Evolutionary conservation across 1,140 invertebrate species (phyloP), one percentile per base, ranked within the genome.

Genomic region (Bombus difficillimus): DNA sequence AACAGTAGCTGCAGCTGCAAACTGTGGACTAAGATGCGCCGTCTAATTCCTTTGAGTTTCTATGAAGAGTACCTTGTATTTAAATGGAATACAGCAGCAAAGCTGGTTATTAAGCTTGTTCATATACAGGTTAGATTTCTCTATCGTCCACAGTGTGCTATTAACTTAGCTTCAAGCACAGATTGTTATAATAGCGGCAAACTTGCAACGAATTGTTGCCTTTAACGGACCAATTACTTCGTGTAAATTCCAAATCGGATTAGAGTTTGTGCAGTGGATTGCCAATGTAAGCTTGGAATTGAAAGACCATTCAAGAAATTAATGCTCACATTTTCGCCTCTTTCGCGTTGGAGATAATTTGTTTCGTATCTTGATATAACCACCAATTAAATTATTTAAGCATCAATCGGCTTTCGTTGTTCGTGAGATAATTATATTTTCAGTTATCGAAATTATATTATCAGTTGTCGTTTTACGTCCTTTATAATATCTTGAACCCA

Each of bases 61-160:
- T 53, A 32, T 32, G 73, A 76, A 47, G 81, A 77, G 73, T 32
- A 66, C 5, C 64, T 32, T 43, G 43, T n/a, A n/a, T 22, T 77
- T 78, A 72, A 86, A 85, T 76, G 86, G 86, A 57, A 85, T 28
- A 47, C 32, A n/a, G 34, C 22, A 47, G 62, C 25, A 32, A 79
- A 82, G 74, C 59, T 39, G 77, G 66, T 87, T 81, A 69, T 85
- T 89, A 89, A 89, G 69, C 86, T 68, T 71, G 66, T 10, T 41
- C 79, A 59, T 86, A 72, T 47, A 77, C 74, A 83, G 18, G 32
- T 74, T 39, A 62, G 37, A 72, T 72, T 53, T 62, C 53, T 79
- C 9, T 37, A 47, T 62, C 68, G 66, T 84, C 43, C n/a, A 47
- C 3, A 22, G 15, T 53, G 15, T 34, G 34, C n/a, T 83, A 43